Base-by-base conservation (phyloP, 2,113 vertebrate genomes). In the Glaucomys volans region DNA sequence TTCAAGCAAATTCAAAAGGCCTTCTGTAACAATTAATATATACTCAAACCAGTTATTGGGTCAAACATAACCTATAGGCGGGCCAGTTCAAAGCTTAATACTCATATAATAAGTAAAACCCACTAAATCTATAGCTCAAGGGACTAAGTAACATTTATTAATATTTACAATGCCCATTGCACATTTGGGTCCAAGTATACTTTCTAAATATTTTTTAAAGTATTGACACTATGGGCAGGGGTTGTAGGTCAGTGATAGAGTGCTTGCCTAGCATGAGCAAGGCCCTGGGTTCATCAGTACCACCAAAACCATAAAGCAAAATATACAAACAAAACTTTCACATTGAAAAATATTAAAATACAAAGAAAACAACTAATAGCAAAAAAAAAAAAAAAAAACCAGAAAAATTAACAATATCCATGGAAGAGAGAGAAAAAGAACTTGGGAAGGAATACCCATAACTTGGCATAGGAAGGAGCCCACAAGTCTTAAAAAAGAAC, bases 201-300 rank as follows among this genome's bases (percentile, higher is more conserved):
- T 77, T 91, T 77, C 26, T 40, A 75, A 82, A 52, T 86, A 69
- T 47, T 87, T 87, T 72, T 40, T 66, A 77, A 95, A 91, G 83
- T 10, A 74, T 6, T 79, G 44, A 81, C 10, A 26, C 9, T 69
- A 59, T 59, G 57, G 22, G 2, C 57, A 26, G 18, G 59, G 9
- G 59, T 11, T 10, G 59, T 62, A 62, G 59, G 24, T 62, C 59
- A 62, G 24, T 62, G 59, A 62, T 11, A 62, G 3, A 9, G 9
- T 62, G 26, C 24, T 62, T 62, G 26, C 59, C 24, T 62, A 62
- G 59, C 9, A 28, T 26, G 59, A 62, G 0, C 22, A 62, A 62
- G 26, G 24, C 59, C 26, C 59, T 62, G 59, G 8, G 59, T 62
- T 62, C 59, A 62, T 24, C 59, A 62, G 59, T 62, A 62, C 9